Evolutionary conservation across 2,888 invertebrate species (phyloP).

Genomic region (Operophtera brumata): DNA sequence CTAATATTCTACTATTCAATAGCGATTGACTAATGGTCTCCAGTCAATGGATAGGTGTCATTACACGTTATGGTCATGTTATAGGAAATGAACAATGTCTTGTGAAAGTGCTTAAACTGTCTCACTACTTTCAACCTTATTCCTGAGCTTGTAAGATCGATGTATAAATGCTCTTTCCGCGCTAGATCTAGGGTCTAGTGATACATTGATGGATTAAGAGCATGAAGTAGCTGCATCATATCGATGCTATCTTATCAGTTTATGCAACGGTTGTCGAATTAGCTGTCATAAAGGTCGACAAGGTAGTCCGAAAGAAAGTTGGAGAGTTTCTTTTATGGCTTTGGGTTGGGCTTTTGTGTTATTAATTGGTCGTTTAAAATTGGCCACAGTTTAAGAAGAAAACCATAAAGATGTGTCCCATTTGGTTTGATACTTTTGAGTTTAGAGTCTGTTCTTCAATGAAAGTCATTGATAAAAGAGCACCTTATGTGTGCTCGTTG

Average conservation of each 20-base stretch:
- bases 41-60: constrained; percentile 34
- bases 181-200: constrained; percentile 40
- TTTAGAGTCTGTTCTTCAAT: too few relatives aligned
- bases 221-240: constrained; percentile 41
- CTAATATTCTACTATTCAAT: constrained; percentile 25
- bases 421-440: too few relatives aligned
- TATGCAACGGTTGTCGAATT: constrained; percentile 27
- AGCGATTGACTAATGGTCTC: constrained; percentile 30
- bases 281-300: constrained; percentile 29
- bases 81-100: constrained; percentile 46
- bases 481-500: too few relatives aligned
- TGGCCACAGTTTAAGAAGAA: not conserved
- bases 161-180: constrained; percentile 5
- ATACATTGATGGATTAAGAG: constrained; percentile 48
- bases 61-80: constrained; percentile 36
- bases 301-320: constrained; percentile 32
- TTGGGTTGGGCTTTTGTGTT: constrained; percentile 21
- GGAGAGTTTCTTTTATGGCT: constrained; percentile 19
- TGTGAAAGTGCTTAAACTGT: constrained; percentile 42
- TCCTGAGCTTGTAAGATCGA: constrained; percentile 2
- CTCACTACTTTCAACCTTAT: constrained; percentile 12
- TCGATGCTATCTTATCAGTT: constrained; percentile 40
- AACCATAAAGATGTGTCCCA: too few relatives aligned
- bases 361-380: constrained; percentile 23
- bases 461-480: too few relatives aligned